Base-by-base conservation (phyloP, 1,140 invertebrate genomes). In the Vanessa atalanta region DNA sequence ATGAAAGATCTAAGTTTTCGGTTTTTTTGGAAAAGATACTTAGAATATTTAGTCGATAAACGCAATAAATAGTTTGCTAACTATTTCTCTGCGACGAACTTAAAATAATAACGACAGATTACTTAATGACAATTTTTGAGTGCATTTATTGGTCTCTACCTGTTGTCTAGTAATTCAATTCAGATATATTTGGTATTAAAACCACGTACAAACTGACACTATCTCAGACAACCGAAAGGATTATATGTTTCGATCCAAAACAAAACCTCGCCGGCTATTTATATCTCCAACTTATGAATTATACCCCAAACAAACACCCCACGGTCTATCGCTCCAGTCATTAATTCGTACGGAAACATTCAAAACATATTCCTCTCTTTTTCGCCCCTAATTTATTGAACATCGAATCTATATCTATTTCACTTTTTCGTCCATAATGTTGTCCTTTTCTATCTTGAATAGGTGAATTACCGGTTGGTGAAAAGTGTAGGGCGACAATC, bases 231-330 rank as follows among this genome's bases (percentile, higher is more conserved):
- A 13, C 47, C 5, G 8, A 55, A 55, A 23, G 6, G 13, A 61
- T 61, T 61, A 7, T 37, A 8, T 15, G 15, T 37, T 61, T 61
- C 57, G 57, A 61, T 61, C 31, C 31, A 37, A 31, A 61, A 61
- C 15, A 61, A 23, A 61, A 20, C 12, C 26, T 53, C 4, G 31
- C 13, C 14, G 26, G 23, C 57, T 61, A 61, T 61, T 61, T 61
- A 61, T 61, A 61, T 37, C 15, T 16, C 26, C 14, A 61, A 43
- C 53, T 47, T 63, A 55, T 63, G 65, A 60, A 47, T 51, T 65
- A 61, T 66, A 76, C 75, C 75, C 75, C 60, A 73, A 72, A 77
- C 55, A 73, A 77, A 77, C 70, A 77, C 51, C 71, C 75, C 53
- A 61, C 61, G 31, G 64, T 50, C 23, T 77, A 77, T 77, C 71